Evolutionary conservation across 2,797 vertebrate species (phyloP), one percentile per base, ranked within the genome.

Genomic region (Crypturellus tataupa): DNA sequence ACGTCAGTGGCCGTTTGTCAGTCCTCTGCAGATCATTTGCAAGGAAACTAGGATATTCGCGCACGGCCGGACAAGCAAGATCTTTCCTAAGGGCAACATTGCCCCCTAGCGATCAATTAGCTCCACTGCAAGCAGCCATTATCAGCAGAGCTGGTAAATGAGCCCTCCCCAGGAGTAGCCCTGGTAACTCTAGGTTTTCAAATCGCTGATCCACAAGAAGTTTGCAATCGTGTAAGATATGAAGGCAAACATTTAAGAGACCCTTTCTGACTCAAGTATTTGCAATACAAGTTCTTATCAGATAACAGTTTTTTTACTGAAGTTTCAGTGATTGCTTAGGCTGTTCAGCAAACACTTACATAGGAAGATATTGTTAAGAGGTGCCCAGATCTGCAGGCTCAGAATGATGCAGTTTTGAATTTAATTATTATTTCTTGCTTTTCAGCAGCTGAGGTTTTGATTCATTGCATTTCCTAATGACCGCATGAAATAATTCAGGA

Each of bases 21-120:
- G 20, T 63, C 20, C 6, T 35, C 35, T 25, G 12, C 29, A 51
- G 31, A 31, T 69, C 0, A 2, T 72, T 82, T 70, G 64, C 9
- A 80, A 9, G 40, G n/a, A 64, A 89, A 77, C 5, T 44, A 1
- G 0, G 15, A 31, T 39, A 46, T 39, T 77, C 13, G 37, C 42
- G 53, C 21, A 5, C 16, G n/a, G 49, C 9, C 13, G 19, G 27
- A 4, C 6, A 75, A 71, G 40, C 11, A 0, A 21, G 39, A 25
- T 35, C 56, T 78, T 93, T 87, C 15, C 18, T n/a, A 78, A 80
- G n/a, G 65, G 39, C 40, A 80, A 85, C 59, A 69, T 87, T 91
- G 59, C 77, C 89, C 49, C 49, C 94, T 93, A 31, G 40, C 89
- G 94, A 59, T 69, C 25, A 46, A 1, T 39, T 58, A 31, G 15